Conservation (phyloP, 2,113 vertebrate species). For the Formicarius rufipectus region DNA sequence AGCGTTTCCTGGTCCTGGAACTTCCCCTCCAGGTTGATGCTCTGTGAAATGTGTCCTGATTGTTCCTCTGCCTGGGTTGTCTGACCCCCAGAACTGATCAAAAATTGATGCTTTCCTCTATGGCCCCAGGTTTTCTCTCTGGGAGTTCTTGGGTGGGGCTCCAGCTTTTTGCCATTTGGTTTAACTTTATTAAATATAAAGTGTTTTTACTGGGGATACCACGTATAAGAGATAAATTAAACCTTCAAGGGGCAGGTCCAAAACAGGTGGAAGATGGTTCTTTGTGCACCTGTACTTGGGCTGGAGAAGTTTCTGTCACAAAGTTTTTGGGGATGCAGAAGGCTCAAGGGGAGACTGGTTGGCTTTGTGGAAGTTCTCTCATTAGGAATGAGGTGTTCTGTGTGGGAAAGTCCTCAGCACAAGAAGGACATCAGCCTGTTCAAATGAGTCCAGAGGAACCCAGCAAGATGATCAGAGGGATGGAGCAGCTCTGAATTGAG, state of each 20-base stretch:
- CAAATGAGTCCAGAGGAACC: background rate
- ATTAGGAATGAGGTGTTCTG: background rate
- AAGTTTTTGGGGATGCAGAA: background rate
- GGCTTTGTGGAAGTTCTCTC: background rate
- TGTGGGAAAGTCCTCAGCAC: background rate
- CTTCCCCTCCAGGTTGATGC: background rate
- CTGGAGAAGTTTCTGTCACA: background rate
- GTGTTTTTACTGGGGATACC: background rate
- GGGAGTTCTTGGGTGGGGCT: background rate
- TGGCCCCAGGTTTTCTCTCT: background rate
- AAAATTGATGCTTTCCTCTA: background rate
- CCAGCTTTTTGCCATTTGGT: background rate
- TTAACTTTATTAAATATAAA: background rate
- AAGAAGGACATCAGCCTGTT: background rate
- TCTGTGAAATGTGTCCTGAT: background rate
- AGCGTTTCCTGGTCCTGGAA: background rate
- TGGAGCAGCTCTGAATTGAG: background rate
- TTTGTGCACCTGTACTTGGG: fast-evolving
- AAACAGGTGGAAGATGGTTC: background rate
- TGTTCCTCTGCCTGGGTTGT: background rate
- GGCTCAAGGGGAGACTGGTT: background rate
- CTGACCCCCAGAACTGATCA: background rate
- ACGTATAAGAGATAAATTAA: background rate
- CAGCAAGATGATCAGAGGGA: background rate
- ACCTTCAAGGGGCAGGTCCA: fast-evolving